Evolutionary conservation across 2,888 invertebrate genomes (phyloP), one percentile per base, ranked within the genome.

Genomic region (Yponomeuta sedellus): DNA sequence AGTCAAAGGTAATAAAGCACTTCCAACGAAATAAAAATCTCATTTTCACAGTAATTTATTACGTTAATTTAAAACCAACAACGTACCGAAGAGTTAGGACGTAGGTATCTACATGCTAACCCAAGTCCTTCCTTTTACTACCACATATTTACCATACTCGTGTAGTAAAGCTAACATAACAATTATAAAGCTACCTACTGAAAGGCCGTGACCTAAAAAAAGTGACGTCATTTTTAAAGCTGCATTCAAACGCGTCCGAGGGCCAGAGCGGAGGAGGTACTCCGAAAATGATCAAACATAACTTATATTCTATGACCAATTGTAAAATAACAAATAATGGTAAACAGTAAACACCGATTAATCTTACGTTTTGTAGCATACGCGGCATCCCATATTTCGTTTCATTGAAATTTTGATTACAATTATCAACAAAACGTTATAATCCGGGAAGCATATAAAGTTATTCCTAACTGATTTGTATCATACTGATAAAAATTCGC

Each of bases 151-250:
- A 40, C 44, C 52, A 44, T 44, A 64, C 40, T 20, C 25, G n/a
- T 40, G 16, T 52, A 52, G 12, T 52, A 52, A 12, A 16, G 44
- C 16, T 52, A 52, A 52, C 44, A n/a, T 19, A 10, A 16, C 52
- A 25, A 52, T 64, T 39, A 52, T 22, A n/a, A 22, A 40, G 20
- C 52, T 44, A 19, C 20, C 40, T 40, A 39, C 22, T 16, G 40
- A 52, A 58, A 40, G 73, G 73, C 87, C 87, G 70, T 87, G 88
- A 85, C 88, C 85, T 72, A 85, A 75, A 77, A n/a, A 75, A 73
- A 65, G 69, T 86, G 86, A 86, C 85, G 83, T 86, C 85, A 86
- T 61, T 69, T 61, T 61, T 25, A 61, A 61, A 61, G 34, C 61
- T 61, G 61, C 34, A 25, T n/a, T 11, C 61, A 61, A 34, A 61